Base-by-base conservation (phyloP, 1,140 invertebrate genomes). In the Papilio aristodemus region DNA sequence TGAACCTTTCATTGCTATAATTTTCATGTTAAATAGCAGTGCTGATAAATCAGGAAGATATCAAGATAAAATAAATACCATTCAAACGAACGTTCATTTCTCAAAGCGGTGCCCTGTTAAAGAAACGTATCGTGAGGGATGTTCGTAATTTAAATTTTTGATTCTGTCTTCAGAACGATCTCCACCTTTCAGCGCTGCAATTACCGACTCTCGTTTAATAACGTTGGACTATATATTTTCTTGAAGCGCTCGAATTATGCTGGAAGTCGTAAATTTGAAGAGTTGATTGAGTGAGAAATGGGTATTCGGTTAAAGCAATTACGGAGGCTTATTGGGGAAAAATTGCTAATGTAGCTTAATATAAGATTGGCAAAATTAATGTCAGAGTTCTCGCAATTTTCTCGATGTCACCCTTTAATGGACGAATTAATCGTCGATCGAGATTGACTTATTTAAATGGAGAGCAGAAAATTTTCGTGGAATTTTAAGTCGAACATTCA, bases 111-210 rank as follows among this genome's bases (percentile, higher is more conserved):
- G 6, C 79, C 77, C 77, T 80, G 82, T 83, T 84, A 85, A 81
- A 83, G 77, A 77, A 74, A 72, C 79, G 73, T 75, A 54, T 54
- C 46, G 10, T 54, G 46, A 54, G 46, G 17, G 46, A 54, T 54
- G 83, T 84, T 75, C 74, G 78, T 75, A 86, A 88, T 88, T 88
- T 86, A 86, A 86, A 88, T 88, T 84, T 88, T 88, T 88, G 84
- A 86, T 84, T 85, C 82, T 76, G 62, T 71, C 77, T 79, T 79
- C 74, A 71, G 73, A 71, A 71, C 71, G 74, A 32, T 70, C 71
- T 76, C 79, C 73, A 81, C 73, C 73, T 77, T 82, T 60, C 67
- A 85, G 80, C 80, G 78, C 80, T 86, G 79, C 74, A 81, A 85
- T 81, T 78, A 77, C 74, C 70, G 71, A 71, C 68, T 69, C 74